Percentiles rank a stretch among this genome's conserved stretches.
Evolutionary conservation across 1,140 invertebrate species (phyloP).

Genomic region (Nasonia vitripennis): DNA sequence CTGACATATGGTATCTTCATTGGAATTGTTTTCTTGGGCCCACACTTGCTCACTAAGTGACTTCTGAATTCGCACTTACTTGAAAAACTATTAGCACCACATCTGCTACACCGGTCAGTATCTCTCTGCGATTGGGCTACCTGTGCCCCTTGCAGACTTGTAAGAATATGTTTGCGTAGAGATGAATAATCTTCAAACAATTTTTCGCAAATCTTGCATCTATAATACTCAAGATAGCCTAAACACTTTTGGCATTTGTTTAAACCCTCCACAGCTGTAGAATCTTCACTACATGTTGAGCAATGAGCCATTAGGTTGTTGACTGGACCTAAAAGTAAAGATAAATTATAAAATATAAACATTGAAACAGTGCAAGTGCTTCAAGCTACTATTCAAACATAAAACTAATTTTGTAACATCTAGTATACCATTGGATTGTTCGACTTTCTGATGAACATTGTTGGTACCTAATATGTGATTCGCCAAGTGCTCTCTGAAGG

Average conservation of each 20-base stretch:
- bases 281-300: background rate
- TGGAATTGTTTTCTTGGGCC: background rate
- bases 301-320: background rate
- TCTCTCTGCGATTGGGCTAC: background rate
- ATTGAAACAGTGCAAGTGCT: background rate
- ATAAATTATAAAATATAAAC: background rate
- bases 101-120: background rate
- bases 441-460: too few relatives aligned
- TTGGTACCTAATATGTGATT: conserved; percentile 8
- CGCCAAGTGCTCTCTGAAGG: background rate
- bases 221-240: background rate
- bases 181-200: background rate
- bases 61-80: background rate
- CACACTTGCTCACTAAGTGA: background rate
- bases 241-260: background rate
- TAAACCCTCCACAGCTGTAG: background rate
- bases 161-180: background rate
- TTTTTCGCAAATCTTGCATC: background rate
- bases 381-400: background rate
- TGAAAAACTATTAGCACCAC: background rate
- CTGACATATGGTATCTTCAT: background rate
- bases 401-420: background rate
- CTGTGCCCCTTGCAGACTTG: background rate
- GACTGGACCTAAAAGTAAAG: background rate
- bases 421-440: background rate